Evolutionary conservation across 2,888 invertebrate species (phyloP).

Genomic region (Nephrotoma guestfalica): DNA sequence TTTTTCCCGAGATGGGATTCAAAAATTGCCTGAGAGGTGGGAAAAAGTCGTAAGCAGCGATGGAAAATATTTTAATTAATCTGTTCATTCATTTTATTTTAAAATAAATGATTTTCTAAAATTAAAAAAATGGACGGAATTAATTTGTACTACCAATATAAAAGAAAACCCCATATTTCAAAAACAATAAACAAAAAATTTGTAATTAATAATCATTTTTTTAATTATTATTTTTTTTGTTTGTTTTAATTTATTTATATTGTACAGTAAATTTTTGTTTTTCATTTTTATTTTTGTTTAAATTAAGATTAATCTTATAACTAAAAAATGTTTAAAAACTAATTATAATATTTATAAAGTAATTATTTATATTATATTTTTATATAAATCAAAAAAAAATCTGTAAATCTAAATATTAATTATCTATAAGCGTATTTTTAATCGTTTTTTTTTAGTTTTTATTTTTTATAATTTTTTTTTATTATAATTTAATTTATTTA

Average conservation of each 20-base stretch:
- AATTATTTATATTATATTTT: not conserved
- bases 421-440: conserved; percentile 21
- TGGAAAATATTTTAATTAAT: too few species aligned
- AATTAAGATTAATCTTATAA: not conserved
- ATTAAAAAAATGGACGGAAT: too few species aligned
- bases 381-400: not conserved
- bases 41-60: too few species aligned
- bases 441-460: conserved; percentile 13
- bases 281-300: not conserved
- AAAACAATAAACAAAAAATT: not conserved
- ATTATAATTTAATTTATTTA: not conserved
- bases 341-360: not conserved
- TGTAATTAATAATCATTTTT: not conserved
- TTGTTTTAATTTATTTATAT: not conserved
- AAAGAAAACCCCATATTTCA: not conserved
- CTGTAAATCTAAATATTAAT: conserved; percentile 12
- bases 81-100: too few species aligned
- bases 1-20: too few species aligned
- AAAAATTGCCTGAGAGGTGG: too few species aligned
- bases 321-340: not conserved
- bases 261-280: not conserved
- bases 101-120: too few species aligned
- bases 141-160: too few species aligned
- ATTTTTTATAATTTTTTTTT: not conserved
- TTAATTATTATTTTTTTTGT: not conserved